A percentile compares a stretch with the other conserved stretches of the same genome.
phyloP scores from a whole-genome alignment of 2,113 vertebrate species.

The cattle (Bos taurus) region DNA sequence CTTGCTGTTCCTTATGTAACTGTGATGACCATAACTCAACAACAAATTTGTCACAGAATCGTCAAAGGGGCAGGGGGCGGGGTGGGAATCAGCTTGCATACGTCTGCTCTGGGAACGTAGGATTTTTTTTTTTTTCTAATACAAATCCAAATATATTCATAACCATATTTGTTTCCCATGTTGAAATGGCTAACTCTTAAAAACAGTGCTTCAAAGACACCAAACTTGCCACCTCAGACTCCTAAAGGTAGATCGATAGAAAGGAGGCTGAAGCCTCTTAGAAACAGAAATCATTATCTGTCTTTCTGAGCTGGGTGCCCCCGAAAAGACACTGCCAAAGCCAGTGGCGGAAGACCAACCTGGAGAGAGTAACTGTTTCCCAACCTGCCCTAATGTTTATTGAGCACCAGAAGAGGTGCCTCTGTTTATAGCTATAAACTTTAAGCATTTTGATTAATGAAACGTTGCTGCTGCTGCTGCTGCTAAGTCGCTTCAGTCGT shows the following conservation, averaged over 20 bases:
- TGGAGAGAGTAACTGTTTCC: background rate
- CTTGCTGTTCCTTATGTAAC: constrained; percentile 47
- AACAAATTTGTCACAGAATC: constrained; percentile 54
- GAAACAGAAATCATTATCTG: background rate
- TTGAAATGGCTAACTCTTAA: constrained; percentile 4
- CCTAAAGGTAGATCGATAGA: background rate
- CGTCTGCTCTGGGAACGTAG: background rate
- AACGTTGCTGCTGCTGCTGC: background rate
- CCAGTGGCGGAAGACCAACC: background rate
- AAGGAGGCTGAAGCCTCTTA: background rate
- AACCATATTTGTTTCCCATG: constrained; percentile 2
- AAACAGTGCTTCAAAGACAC: background rate
- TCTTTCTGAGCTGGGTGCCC: background rate
- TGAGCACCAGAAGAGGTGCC: background rate
- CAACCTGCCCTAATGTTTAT: background rate
- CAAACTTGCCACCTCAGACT: background rate
- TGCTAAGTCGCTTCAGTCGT: too few relatives aligned
- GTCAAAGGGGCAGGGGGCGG: background rate
- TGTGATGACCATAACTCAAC: constrained; percentile 70
- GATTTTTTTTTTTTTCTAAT: constrained; percentile 35
- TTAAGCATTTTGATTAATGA: background rate
- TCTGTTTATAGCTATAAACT: background rate
- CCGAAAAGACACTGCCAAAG: background rate
- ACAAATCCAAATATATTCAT: constrained; percentile 40
- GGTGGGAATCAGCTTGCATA: background rate